phyloP scores from a whole-genome alignment of 2,797 vertebrate genomes.

The Semotilus atromaculatus region DNA sequence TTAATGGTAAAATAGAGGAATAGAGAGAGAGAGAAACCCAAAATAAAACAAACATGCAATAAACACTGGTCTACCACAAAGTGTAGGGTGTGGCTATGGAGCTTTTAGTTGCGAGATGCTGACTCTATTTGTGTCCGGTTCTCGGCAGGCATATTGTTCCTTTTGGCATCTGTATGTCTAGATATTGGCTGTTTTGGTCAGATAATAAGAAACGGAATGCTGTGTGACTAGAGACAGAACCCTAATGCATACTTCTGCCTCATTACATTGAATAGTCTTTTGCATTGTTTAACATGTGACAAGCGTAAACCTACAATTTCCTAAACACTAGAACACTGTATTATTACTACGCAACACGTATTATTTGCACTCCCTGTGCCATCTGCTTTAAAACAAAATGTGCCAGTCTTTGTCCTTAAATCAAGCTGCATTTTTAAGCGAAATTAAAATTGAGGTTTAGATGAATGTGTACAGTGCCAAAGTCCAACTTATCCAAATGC shows the following conservation, averaged over 20 bases:
- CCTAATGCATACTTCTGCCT: not conserved
- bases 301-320: slow-evolving; percentile 1
- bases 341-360: not conserved
- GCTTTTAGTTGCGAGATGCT: slow-evolving; percentile 70
- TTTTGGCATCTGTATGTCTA: slow-evolving; percentile 63
- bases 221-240: not conserved
- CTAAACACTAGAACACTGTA: not conserved
- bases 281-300: slow-evolving; percentile 11
- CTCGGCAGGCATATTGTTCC: slow-evolving; percentile 68
- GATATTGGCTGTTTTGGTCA: slow-evolving; percentile 55
- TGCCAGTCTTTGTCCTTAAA: not conserved
- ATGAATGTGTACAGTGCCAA: slow-evolving; percentile 29
- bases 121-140: slow-evolving; percentile 76
- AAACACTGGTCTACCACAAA: slow-evolving; percentile 78
- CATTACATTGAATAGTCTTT: slow-evolving; percentile 22
- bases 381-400: not conserved
- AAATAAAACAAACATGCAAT: slow-evolving; percentile 74
- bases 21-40: slow-evolving; percentile 53
- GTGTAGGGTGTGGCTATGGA: slow-evolving; percentile 80
- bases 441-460: slow-evolving; percentile 1
- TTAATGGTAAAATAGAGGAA: slow-evolving; percentile 43
- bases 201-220: slow-evolving; percentile 46
- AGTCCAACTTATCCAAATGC: slow-evolving; percentile 37
- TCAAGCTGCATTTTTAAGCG: not conserved
- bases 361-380: not conserved